Evolutionary conservation across 1,140 invertebrate genomes (phyloP).

Genomic region (Aphidius ervi): DNA sequence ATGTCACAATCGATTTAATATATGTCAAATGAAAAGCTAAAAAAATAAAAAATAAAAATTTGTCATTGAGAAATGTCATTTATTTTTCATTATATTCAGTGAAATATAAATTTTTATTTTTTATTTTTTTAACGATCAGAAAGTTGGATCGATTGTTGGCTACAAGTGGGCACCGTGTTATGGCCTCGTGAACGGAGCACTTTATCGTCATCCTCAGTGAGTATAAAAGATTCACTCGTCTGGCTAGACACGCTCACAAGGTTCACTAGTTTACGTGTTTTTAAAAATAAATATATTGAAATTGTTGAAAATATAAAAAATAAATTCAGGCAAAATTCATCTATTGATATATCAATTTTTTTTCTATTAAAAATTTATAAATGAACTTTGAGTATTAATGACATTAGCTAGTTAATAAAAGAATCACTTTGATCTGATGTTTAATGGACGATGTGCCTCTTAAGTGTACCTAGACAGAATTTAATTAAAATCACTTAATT

Average conservation of each 20-base stretch:
- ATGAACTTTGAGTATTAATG: not conserved
- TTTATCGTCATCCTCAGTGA: constrained; percentile 6
- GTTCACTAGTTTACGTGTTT: not conserved
- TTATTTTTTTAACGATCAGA: not conserved
- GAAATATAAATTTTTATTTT: not conserved
- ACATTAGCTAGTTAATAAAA: constrained; percentile 34
- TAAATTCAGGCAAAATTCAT: no score
- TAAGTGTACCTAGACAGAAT: constrained; percentile 50
- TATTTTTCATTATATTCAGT: no score
- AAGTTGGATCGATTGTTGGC: constrained; percentile 10
- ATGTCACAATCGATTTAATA: no score
- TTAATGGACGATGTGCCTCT: constrained; percentile 44
- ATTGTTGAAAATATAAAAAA: no score
- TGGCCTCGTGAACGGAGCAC: constrained; percentile 8
- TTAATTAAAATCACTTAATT: constrained; percentile 39
- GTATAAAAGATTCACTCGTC: constrained; percentile 21
- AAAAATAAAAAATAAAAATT: no score
- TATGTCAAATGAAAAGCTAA: no score
- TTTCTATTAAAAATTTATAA: no score
- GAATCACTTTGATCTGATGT: constrained; percentile 51
- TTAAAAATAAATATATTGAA: no score
- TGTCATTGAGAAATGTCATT: no score
- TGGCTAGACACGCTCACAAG: not conserved
- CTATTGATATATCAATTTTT: no score
- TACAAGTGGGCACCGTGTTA: not conserved